phyloP scores from a whole-genome alignment of 2,888 invertebrate genomes.

The Anticlea derivata region DNA sequence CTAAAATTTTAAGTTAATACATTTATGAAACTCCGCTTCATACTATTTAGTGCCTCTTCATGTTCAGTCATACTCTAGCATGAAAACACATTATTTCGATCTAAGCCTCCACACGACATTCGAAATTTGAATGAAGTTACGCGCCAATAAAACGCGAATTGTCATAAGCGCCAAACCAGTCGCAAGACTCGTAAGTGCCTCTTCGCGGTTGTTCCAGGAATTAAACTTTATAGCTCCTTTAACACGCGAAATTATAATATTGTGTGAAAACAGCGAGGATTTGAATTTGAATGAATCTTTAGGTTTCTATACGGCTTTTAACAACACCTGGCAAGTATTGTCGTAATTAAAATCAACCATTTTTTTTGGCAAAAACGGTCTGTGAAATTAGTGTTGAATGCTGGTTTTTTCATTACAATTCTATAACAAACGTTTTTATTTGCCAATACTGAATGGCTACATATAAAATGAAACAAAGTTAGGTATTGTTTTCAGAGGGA shows the following conservation, averaged over 20 bases:
- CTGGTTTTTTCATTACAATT: slow-evolving; percentile 6
- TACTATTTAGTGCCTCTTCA: slow-evolving; percentile 26
- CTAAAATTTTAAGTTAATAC: not conserved
- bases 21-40: slow-evolving; percentile 2
- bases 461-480: too few species aligned
- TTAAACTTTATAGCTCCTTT: slow-evolving; percentile 62
- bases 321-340: slow-evolving; percentile 31
- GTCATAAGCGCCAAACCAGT: slow-evolving; percentile 33
- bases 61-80: slow-evolving; percentile 23
- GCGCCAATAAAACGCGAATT: slow-evolving; percentile 37
- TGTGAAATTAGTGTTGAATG: slow-evolving; percentile 29
- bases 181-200: slow-evolving; percentile 56
- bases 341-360: slow-evolving; percentile 37
- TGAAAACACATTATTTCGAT: slow-evolving; percentile 47
- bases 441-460: not conserved
- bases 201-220: slow-evolving; percentile 59
- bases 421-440: slow-evolving; percentile 1
- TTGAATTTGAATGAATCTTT: slow-evolving; percentile 41
- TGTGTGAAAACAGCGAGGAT: slow-evolving; percentile 46
- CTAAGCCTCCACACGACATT: slow-evolving; percentile 38
- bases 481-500: too few species aligned
- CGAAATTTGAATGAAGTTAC: slow-evolving; percentile 52
- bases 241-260: slow-evolving; percentile 62
- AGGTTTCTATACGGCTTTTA: slow-evolving; percentile 29
- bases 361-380: slow-evolving; percentile 29